A percentile compares a stretch with the other conserved stretches of the same genome.
phyloP scores from a whole-genome alignment of 2,113 vertebrate species.

The Nothocercus julius region DNA sequence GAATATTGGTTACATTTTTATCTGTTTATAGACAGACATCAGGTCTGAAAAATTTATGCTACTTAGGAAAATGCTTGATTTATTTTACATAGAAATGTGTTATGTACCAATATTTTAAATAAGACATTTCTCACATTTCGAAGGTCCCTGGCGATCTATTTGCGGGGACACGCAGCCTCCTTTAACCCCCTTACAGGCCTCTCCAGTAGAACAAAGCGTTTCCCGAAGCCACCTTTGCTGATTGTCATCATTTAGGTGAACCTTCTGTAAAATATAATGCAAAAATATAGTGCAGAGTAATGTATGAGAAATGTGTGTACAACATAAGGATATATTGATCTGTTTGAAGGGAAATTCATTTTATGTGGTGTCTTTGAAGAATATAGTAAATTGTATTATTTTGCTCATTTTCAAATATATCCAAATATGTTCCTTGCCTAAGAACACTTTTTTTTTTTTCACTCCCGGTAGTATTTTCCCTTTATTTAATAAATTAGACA shows the following conservation, averaged over 20 bases:
- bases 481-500: neutral
- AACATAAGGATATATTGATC: neutral
- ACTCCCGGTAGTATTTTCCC: neutral
- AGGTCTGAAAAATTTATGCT: neutral
- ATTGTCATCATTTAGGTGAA: neutral
- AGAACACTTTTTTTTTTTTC: neutral
- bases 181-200: neutral
- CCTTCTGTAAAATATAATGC: slow-evolving; percentile 13
- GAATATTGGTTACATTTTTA: neutral
- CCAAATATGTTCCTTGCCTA: neutral
- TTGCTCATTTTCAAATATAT: neutral
- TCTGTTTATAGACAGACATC: neutral
- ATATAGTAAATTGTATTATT: neutral
- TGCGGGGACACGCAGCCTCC: slow-evolving; percentile 44
- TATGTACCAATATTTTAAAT: neutral
- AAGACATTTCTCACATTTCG: neutral
- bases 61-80: neutral
- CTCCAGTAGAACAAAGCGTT: neutral
- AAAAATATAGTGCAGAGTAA: neutral
- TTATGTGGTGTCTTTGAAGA: neutral
- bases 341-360: neutral
- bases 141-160: neutral
- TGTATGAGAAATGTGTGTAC: neutral
- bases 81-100: neutral
- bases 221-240: neutral